Percentiles rank a stretch among this genome's conserved stretches.
These are phyloP conservation scores for Hybognathus amarus DNA, from an alignment of 2,797 vertebrate species.

Conservation along the genomic window DNA sequence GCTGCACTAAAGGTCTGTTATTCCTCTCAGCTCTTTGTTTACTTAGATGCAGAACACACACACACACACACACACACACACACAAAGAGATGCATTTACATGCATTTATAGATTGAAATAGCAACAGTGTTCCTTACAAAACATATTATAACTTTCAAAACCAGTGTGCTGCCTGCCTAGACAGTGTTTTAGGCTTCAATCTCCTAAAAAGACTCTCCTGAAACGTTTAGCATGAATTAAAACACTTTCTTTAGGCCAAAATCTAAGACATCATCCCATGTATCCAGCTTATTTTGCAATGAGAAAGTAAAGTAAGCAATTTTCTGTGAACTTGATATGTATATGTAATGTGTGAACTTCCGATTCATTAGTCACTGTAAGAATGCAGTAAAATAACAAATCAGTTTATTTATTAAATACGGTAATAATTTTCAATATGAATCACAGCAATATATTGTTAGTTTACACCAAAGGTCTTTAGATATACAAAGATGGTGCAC, in stretches of 20 bases:
- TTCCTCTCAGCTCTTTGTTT: slow-evolving; percentile 7
- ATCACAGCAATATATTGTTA: not conserved
- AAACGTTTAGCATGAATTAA: not conserved
- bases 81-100: not conserved
- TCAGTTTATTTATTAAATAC: not conserved
- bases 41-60: not conserved
- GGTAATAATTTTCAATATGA: too few relatives aligned
- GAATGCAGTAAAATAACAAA: not conserved
- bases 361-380: not conserved
- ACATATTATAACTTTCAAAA: not conserved
- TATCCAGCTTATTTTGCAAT: not conserved
- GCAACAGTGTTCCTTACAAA: not conserved
- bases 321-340: not conserved
- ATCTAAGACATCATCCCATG: not conserved
- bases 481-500: not conserved
- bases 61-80: not conserved
- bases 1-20: slow-evolving; percentile 31
- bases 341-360: not conserved
- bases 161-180: not conserved
- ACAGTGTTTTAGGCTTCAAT: not conserved
- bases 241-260: not conserved
- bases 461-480: not conserved
- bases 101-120: not conserved
- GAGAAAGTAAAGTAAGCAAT: not conserved
- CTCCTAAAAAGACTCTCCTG: not conserved